These are phyloP conservation scores for Callospermophilus lateralis DNA, from an alignment of 2,113 vertebrate species.

Conservation along the genomic window DNA sequence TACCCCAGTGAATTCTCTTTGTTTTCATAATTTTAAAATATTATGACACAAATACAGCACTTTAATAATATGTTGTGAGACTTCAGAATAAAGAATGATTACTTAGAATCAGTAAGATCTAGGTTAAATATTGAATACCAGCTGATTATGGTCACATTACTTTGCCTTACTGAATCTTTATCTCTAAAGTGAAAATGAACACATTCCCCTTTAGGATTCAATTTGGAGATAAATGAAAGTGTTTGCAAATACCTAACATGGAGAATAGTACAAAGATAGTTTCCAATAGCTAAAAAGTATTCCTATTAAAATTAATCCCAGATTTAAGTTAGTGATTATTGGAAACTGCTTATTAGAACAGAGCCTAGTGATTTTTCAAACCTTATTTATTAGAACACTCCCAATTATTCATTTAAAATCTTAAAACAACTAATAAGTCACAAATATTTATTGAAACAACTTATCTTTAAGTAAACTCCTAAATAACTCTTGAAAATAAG, in stretches of 20 bases:
- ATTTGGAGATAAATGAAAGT: conserved; percentile 14
- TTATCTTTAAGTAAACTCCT: background rate
- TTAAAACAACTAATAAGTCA: background rate
- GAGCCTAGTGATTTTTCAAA: background rate
- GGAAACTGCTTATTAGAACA: background rate
- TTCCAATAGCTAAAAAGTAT: background rate
- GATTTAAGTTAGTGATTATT: background rate
- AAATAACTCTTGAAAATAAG: background rate
- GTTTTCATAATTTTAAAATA: background rate
- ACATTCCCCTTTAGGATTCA: background rate
- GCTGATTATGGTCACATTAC: background rate
- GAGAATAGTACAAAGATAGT: background rate
- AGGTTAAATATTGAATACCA: background rate
- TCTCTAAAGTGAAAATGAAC: background rate
- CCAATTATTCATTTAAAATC: conserved; percentile 23
- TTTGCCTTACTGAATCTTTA: background rate
- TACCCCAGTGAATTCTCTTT: background rate
- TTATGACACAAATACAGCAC: background rate
- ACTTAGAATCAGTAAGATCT: background rate
- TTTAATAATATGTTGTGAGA: background rate
- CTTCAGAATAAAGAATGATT: background rate
- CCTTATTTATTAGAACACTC: background rate
- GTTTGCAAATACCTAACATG: background rate
- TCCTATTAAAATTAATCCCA: background rate
- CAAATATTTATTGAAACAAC: background rate